phyloP scores from a whole-genome alignment of 2,113 vertebrate genomes.

The Cyanoramphus novaezelandiae region DNA sequence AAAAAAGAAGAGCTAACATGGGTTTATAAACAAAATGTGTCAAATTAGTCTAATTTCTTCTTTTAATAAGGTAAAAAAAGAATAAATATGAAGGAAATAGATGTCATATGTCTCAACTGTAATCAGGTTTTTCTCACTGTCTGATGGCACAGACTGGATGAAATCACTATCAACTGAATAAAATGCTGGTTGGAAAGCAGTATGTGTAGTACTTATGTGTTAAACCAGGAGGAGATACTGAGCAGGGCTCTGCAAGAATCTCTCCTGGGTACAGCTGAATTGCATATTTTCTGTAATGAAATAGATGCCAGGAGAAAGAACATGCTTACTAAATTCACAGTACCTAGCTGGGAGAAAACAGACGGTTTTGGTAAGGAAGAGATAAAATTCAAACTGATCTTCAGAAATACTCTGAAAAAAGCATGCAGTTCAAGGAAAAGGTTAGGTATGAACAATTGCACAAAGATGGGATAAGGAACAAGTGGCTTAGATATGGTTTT shows the following conservation, averaged over 20 bases:
- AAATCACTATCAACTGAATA: not conserved
- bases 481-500: not conserved
- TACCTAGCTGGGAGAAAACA: not conserved
- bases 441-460: not conserved
- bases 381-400: not conserved
- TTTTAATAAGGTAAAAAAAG: not conserved
- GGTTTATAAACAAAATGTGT: not conserved
- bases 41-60: not conserved
- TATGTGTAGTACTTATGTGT: not conserved
- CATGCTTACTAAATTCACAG: not conserved
- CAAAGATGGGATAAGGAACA: not conserved
- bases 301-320: not conserved
- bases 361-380: not conserved
- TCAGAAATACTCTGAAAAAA: not conserved
- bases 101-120: not conserved
- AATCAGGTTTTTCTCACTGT: not conserved
- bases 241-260: not conserved
- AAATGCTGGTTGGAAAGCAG: not conserved
- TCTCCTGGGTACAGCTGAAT: not conserved
- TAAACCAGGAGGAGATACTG: not conserved
- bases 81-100: not conserved
- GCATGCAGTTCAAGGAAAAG: not conserved
- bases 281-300: not conserved
- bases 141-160: not conserved
- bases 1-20: not conserved